A percentile compares a stretch with the other conserved stretches of the same genome.
Evolutionary conservation across 1,140 invertebrate species (phyloP).

Genomic region (Megathymus violae): DNA sequence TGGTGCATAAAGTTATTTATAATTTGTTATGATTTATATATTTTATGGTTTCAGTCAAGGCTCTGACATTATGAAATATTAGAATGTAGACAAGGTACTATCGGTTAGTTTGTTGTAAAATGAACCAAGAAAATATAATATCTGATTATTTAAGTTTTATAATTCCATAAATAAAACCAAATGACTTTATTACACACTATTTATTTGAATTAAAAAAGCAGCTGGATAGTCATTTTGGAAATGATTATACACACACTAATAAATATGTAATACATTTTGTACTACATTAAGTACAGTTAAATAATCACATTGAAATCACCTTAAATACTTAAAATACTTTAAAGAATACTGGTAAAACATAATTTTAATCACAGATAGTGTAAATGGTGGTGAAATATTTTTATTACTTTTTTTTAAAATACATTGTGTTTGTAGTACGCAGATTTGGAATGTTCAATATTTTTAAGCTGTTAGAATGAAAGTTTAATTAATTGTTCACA

Average conservation of each 20-base stretch:
- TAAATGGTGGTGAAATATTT: conserved; percentile 1
- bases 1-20: too few relatives aligned
- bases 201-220: conserved; percentile 35
- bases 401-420: neutral
- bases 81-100: too few relatives aligned
- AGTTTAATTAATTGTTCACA: neutral
- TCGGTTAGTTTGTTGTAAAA: too few relatives aligned
- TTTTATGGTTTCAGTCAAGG: too few relatives aligned
- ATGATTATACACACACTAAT: conserved; percentile 30
- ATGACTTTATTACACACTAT: conserved; percentile 30
- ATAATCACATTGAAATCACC: conserved; percentile 29
- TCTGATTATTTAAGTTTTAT: too few relatives aligned
- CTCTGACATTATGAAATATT: too few relatives aligned
- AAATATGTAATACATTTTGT: conserved; percentile 1
- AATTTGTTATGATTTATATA: too few relatives aligned
- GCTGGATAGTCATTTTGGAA: conserved; percentile 22
- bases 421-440: neutral
- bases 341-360: conserved; percentile 41
- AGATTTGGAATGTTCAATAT: conserved; percentile 31
- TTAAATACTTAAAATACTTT: conserved; percentile 22
- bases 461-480: neutral
- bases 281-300: conserved; percentile 35
- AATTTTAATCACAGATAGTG: conserved; percentile 43
- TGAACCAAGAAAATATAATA: too few relatives aligned
- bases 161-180: conserved; percentile 36